Conservation (phyloP, 2,888 invertebrate species). For the Silvanus unidentatus region DNA sequence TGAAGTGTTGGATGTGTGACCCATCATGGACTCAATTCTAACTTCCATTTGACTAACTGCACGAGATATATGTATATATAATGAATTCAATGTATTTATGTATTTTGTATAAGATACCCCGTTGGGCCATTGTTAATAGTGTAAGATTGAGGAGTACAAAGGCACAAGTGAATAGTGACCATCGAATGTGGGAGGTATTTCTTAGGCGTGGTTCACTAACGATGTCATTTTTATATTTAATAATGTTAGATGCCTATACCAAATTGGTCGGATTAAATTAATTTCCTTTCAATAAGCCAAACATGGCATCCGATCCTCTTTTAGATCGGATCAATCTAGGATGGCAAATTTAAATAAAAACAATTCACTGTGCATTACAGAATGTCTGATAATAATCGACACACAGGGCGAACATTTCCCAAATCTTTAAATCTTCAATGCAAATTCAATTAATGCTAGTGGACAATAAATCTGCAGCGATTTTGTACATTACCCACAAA, state of each 20-base stretch:
- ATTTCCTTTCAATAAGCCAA: constrained; percentile 19
- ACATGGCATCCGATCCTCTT: constrained; percentile 11
- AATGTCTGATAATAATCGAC: no score
- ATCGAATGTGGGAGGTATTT: constrained; percentile 43
- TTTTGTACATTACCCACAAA: no score
- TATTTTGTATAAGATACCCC: constrained; percentile 48
- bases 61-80: constrained; percentile 46
- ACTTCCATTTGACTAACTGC: constrained; percentile 25
- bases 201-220: constrained; percentile 38
- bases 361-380: no score
- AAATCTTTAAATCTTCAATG: not conserved
- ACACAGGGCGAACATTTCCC: no score
- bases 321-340: no score
- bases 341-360: no score
- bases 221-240: constrained; percentile 37
- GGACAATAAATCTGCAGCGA: no score
- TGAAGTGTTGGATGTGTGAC: not conserved
- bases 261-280: constrained; percentile 38
- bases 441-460: no score
- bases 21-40: not conserved
- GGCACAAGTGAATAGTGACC: constrained; percentile 41
- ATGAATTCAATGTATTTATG: constrained; percentile 50
- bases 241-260: constrained; percentile 36
- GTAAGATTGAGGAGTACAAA: constrained; percentile 46
- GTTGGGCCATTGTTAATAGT: constrained; percentile 46